Evolutionary conservation across 1,140 invertebrate genomes (phyloP), one percentile per base, ranked within the genome.

Genomic region (Anoplolepis gracilipes): DNA sequence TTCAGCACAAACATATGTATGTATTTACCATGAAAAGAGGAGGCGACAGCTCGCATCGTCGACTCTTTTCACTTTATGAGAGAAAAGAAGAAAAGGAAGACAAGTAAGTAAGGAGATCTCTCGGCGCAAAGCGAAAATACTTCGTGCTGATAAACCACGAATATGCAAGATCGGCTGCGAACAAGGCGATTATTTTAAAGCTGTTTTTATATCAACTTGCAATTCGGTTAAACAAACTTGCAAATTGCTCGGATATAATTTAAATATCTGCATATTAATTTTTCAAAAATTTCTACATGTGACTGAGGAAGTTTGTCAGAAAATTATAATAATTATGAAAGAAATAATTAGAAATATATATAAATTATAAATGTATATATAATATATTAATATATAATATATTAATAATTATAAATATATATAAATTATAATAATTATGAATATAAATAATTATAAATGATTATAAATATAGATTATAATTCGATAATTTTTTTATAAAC

Each of bases 41-140:
- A 73, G 67, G 22, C 59, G 86, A 86, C 84, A 87, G 84, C 39
- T 86, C 75, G 67, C 30, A 39, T 75, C 84, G 75, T 87, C 57
- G 25, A n/a, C 73, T 76, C 57, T 46, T 62, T 62, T 77, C 57
- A n/a, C 53, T 25, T 11, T 39, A 57, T 7, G 73, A 42, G 39
- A 62, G 73, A 42, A 76, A 62, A 62, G 57, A 77, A 42, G 39
- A 77, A 77, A 77, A 62, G 25, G 0, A 28, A 76, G 36, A 46
- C 22, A 19, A 39, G 57, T 28, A 61, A 61, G 39, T 25, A 61
- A 6, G 62, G 33, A n/a, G n/a, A n/a, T n/a, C n/a, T n/a, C 16
- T 42, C 8, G 36, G 57, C 10, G 73, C 39, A 22, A 36, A 77
- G 73, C 62, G 57, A 77, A 33, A 77, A 25, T 62, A 19, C 36